Base-by-base conservation (phyloP, 2,888 invertebrate species). In the Aporophyla nigra region DNA sequence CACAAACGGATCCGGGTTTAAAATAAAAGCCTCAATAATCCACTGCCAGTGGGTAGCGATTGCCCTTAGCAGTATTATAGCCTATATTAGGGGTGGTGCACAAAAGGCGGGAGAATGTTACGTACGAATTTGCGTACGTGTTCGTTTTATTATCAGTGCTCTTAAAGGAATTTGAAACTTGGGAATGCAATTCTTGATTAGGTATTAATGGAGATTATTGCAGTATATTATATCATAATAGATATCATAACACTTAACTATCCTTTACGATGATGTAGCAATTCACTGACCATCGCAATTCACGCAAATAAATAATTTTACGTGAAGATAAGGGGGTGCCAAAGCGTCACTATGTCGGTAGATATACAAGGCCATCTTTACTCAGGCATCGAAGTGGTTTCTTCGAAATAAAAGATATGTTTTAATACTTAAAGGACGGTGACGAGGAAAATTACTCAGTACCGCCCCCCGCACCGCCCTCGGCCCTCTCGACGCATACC, bases 391-490 rank as follows among this genome's bases (percentile, higher is more conserved):
- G 5, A 71, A 61, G 76, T 69, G 21, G 53, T 78, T 77, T 76
- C 63, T 74, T 78, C 65, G 66, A 80, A 76, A 78, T 77, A 68
- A 82, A 80, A 66, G 49, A 75, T 74, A 70, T 78, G 27, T 71
- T 72, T 71, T 71, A n/a, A 80, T 80, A 80, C 70, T 68, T 61
- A 79, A 67, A 90, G 90, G 90, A 88, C 90, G 87, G 80, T 87
- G 85, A 90, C 85, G 86, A 91, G 92, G 90, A 92, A 92, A 91
- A 92, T 86, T 82, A 89, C 87, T 84, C 84, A 81, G 84, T 78
- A 65, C 72, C 75, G 80, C 82, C 74, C 74, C 81, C 85, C 82
- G 78, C 84, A 33, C 73, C 59, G 72, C 75, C 80, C 59, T 75
- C 80, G 65, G 78, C 79, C 84, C 80, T 62, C 74, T 69, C 76